These are phyloP conservation scores for Catostylus mosaicus DNA, from an alignment of 30 jellyfish, hydroid and myxozoan species.

Conservation along the genomic window DNA sequence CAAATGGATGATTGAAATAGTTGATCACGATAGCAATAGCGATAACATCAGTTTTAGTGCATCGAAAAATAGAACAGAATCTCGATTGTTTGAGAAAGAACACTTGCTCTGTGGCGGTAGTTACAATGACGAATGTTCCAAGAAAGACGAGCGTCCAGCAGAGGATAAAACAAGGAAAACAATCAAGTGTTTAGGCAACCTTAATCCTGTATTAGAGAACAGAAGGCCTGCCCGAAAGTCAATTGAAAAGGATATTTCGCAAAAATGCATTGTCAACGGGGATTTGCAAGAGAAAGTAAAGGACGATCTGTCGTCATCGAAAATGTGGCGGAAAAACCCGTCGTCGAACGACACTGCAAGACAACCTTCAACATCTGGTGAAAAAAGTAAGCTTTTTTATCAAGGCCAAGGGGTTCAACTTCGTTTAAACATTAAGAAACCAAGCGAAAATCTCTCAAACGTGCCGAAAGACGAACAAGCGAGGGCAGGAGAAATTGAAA, in stretches of 20 bases:
- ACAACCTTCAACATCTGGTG: constrained; percentile 14
- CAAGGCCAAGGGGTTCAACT: constrained; percentile 70
- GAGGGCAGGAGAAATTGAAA: constrained; percentile 3
- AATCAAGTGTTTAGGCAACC: constrained; percentile 55
- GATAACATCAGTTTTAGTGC: constrained; percentile 16
- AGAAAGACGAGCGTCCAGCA: neutral
- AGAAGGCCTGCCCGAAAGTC: constrained; percentile 62
- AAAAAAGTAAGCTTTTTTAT: constrained; percentile 24
- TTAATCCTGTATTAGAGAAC: constrained; percentile 65
- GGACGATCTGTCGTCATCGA: constrained; percentile 8
- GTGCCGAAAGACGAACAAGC: constrained; percentile 11
- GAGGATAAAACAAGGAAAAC: constrained; percentile 45
- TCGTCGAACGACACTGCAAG: constrained; percentile 11
- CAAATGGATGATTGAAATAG: constrained; percentile 65
- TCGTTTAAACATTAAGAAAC: constrained; percentile 45
- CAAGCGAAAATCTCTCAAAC: constrained; percentile 10
- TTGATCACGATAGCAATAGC: constrained; percentile 8
- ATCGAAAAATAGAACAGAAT: constrained; percentile 35
- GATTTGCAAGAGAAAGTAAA: constrained; percentile 25
- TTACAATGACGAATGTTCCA: neutral
- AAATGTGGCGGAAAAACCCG: constrained; percentile 39
- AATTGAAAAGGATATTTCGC: constrained; percentile 45
- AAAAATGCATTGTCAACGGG: constrained; percentile 55
- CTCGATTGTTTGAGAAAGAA: neutral
- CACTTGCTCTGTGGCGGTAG: neutral